Percentiles rank a stretch among this genome's conserved stretches.
phyloP scores from a whole-genome alignment of 1,140 invertebrate species.

The Rhyacophila brunnea region DNA sequence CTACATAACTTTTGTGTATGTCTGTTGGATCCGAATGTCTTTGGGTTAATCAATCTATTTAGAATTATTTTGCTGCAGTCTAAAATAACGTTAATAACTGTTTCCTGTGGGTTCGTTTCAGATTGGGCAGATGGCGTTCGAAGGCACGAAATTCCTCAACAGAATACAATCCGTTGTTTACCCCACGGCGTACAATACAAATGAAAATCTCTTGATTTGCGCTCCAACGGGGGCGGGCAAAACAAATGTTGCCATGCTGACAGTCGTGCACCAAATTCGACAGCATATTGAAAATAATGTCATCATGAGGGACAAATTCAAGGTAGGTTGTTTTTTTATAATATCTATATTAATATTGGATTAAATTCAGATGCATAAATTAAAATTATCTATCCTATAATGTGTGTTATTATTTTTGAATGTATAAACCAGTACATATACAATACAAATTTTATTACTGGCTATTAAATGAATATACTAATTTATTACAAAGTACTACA shows the following conservation, averaged over 20 bases:
- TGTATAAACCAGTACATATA: too few relatives aligned
- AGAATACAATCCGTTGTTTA: conserved; percentile 95
- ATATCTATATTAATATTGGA: too few relatives aligned
- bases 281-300: conserved; percentile 77
- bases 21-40: too few relatives aligned
- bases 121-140: conserved; percentile 84
- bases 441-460: too few relatives aligned
- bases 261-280: conserved; percentile 87
- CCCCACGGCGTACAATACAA: conserved; percentile 91
- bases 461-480: too few relatives aligned
- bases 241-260: conserved; percentile 96
- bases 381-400: too few relatives aligned
- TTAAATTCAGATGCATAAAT: too few relatives aligned
- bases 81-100: not conserved
- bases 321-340: conserved; percentile 57
- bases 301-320: conserved; percentile 91
- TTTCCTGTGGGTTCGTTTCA: conserved; percentile 39
- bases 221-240: conserved; percentile 97
- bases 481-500: too few relatives aligned
- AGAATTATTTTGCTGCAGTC: too few relatives aligned
- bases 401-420: too few relatives aligned
- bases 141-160: conserved; percentile 84
- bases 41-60: too few relatives aligned
- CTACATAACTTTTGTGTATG: conserved; percentile 15
- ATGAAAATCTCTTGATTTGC: conserved; percentile 95